Conservation (phyloP, 2,797 vertebrate species). For the Macrochelys suwanniensis region DNA sequence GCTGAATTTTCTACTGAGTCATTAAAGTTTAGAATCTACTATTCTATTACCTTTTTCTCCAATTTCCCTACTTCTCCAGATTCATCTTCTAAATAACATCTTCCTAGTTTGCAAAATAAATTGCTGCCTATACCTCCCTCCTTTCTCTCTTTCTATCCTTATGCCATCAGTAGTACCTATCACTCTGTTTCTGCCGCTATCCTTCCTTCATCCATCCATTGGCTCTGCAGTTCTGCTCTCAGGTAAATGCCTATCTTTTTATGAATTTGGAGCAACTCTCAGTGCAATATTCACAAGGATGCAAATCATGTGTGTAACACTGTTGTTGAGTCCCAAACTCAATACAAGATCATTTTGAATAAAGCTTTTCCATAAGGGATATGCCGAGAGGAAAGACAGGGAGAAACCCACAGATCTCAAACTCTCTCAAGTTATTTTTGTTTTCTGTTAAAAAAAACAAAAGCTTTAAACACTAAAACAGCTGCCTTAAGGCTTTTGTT, state of each 20-base stretch:
- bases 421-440: constrained; percentile 41
- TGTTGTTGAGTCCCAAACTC: constrained; percentile 59
- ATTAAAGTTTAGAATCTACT: neutral
- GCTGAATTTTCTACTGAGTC: neutral
- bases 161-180: neutral
- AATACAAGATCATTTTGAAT: constrained; percentile 48
- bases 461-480: constrained; percentile 65
- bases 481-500: constrained; percentile 58
- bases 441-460: neutral
- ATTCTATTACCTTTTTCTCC: neutral
- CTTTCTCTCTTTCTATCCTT: neutral
- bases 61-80: neutral
- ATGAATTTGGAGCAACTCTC: neutral
- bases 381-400: neutral
- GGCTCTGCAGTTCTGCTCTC: neutral
- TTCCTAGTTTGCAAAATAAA: neutral
- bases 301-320: constrained; percentile 24
- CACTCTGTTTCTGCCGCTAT: fast-evolving
- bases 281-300: neutral
- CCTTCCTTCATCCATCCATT: neutral
- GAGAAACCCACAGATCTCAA: neutral
- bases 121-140: neutral
- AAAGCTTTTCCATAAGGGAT: constrained; percentile 60
- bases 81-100: neutral
- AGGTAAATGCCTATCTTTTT: neutral